These are phyloP conservation scores for Nothocercus julius DNA, from an alignment of 2,113 vertebrate species.

Conservation along the genomic window DNA sequence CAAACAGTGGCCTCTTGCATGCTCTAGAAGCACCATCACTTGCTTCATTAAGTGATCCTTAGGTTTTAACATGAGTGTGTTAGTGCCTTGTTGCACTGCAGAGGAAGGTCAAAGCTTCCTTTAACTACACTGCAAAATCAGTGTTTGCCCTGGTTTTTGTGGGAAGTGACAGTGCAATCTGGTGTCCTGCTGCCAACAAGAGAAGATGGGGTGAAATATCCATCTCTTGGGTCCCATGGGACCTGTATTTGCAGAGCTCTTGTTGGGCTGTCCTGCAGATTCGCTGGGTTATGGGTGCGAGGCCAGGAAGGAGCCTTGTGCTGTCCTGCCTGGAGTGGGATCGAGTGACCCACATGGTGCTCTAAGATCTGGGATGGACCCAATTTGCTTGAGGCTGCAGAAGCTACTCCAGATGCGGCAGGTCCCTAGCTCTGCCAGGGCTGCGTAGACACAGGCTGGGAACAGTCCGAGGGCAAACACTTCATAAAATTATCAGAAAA, in stretches of 20 bases:
- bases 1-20: background rate
- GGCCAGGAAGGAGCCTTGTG: background rate
- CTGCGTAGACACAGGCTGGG: background rate
- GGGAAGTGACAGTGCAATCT: background rate
- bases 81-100: background rate
- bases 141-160: background rate
- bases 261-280: background rate
- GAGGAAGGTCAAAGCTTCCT: background rate
- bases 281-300: background rate
- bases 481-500: accelerated
- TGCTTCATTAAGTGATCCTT: background rate
- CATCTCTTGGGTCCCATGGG: background rate
- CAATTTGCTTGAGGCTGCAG: background rate
- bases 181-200: background rate
- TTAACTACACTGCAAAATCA: background rate
- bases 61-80: accelerated
- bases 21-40: background rate
- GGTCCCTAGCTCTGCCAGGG: background rate
- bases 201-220: background rate
- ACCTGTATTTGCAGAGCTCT: background rate
- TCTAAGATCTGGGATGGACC: accelerated
- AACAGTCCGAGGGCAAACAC: background rate
- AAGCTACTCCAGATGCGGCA: background rate
- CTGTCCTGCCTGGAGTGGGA: background rate
- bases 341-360: background rate